phyloP scores from a whole-genome alignment of 2,797 vertebrate genomes.

The Echiichthys vipera region DNA sequence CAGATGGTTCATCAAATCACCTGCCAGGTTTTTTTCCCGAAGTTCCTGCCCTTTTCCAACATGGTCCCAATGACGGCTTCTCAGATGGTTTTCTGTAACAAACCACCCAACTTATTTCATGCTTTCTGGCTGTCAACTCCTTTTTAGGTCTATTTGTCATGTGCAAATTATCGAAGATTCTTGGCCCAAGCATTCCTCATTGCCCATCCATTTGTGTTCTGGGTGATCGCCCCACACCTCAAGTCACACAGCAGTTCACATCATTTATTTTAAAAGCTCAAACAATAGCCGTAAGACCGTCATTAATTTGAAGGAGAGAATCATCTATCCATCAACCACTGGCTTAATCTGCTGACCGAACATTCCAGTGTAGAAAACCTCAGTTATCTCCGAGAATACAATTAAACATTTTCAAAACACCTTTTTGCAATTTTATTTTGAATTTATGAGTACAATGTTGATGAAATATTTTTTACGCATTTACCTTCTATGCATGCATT shows the following conservation, averaged over 20 bases:
- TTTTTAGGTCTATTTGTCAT: not conserved
- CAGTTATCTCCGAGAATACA: not conserved
- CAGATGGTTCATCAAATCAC: no score
- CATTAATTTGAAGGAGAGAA: not conserved
- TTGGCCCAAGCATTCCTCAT: not conserved
- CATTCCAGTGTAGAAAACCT: not conserved
- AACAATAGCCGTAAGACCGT: not conserved
- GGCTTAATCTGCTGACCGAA: not conserved
- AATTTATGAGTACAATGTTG: conserved; percentile 10
- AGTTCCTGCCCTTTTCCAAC: no score
- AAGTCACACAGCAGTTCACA: not conserved
- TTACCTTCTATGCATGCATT: not conserved
- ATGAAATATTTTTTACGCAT: conserved; percentile 15
- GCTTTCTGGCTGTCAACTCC: not conserved
- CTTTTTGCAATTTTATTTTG: not conserved
- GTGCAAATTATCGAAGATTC: not conserved
- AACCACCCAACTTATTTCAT: not conserved
- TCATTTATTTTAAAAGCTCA: not conserved
- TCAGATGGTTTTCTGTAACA: no score
- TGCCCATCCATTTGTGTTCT: not conserved
- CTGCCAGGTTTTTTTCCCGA: no score
- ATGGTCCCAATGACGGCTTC: no score
- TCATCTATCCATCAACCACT: not conserved
- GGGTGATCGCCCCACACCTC: not conserved
- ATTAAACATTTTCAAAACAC: not conserved